phyloP scores from a whole-genome alignment of 37 sponge, comb jelly and placozoan species.

The Chondrosia reniformis region DNA sequence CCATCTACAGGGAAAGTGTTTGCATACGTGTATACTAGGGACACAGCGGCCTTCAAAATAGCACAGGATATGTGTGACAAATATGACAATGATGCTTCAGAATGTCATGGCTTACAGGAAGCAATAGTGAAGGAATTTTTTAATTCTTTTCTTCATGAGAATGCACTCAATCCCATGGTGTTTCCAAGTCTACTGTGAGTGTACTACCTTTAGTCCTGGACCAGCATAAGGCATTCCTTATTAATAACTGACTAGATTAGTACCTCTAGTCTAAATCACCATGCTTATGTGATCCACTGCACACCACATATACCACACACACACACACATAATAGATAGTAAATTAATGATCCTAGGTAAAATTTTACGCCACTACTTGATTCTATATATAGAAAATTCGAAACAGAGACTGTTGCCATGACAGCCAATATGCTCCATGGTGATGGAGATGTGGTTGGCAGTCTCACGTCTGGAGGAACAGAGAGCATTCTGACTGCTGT shows the following conservation, averaged over 20 bases:
- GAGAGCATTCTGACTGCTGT: constrained; percentile 92
- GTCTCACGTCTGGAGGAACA: constrained; percentile 81
- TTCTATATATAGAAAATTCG: constrained; percentile 47
- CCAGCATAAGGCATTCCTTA: no score
- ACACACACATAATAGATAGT: no score
- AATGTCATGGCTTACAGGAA: background rate
- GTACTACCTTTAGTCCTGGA: background rate
- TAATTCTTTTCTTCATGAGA: constrained; percentile 74
- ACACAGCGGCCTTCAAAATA: constrained; percentile 23
- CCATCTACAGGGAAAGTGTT: constrained; percentile 66
- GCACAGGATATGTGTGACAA: constrained; percentile 41
- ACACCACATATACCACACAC: background rate
- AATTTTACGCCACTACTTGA: background rate
- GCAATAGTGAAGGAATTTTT: constrained; percentile 55
- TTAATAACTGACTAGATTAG: no score
- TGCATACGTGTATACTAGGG: constrained; percentile 66
- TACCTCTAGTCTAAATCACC: no score
- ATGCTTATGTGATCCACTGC: background rate
- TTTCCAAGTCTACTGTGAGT: constrained; percentile 58
- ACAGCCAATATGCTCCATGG: constrained; percentile 25
- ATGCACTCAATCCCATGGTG: constrained; percentile 81
- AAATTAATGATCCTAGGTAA: no score
- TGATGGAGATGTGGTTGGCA: constrained; percentile 15
- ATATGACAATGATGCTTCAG: constrained; percentile 33
- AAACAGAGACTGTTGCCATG: constrained; percentile 62